phyloP scores from a whole-genome alignment of 2,888 invertebrate species.

The Lacanobia oleracea region DNA sequence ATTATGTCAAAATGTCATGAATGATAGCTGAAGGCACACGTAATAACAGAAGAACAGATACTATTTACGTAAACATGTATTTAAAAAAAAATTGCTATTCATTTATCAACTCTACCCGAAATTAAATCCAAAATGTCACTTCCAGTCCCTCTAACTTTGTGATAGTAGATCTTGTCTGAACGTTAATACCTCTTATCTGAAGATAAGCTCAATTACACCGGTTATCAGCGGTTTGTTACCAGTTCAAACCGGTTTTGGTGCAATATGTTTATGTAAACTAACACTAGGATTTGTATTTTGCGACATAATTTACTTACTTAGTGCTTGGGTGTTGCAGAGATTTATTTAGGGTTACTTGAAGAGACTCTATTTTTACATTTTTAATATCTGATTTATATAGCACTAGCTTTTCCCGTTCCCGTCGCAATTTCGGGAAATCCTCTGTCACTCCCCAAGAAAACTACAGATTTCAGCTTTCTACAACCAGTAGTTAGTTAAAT shows the following conservation, averaged over 20 bases:
- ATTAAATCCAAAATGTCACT: slow-evolving; percentile 6
- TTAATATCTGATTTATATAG: neutral
- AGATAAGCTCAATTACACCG: slow-evolving; percentile 68
- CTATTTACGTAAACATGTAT: too few relatives aligned
- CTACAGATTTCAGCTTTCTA: too few relatives aligned
- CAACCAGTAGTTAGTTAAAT: too few relatives aligned
- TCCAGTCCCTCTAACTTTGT: slow-evolving; percentile 36
- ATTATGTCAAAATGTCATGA: too few relatives aligned
- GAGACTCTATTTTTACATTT: neutral
- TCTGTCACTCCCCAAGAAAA: too few relatives aligned
- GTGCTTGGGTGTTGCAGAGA: neutral
- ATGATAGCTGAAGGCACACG: too few relatives aligned
- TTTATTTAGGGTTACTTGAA: neutral
- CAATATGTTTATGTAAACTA: slow-evolving; percentile 36
- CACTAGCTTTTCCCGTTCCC: too few relatives aligned
- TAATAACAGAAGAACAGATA: too few relatives aligned
- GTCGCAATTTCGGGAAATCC: too few relatives aligned
- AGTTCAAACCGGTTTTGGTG: slow-evolving; percentile 44
- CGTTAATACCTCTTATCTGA: slow-evolving; percentile 65
- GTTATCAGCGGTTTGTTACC: slow-evolving; percentile 67
- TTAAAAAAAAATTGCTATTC: too few relatives aligned
- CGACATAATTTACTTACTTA: slow-evolving; percentile 5
- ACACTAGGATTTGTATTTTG: slow-evolving; percentile 17
- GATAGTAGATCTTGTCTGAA: slow-evolving; percentile 55
- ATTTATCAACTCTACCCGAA: too few relatives aligned